A percentile compares a stretch with the other conserved stretches of the same genome.
These are phyloP conservation scores for Axinella damicornis DNA, from an alignment of 37 sponge, comb jelly and placozoan genomes.

Conservation along the genomic window DNA sequence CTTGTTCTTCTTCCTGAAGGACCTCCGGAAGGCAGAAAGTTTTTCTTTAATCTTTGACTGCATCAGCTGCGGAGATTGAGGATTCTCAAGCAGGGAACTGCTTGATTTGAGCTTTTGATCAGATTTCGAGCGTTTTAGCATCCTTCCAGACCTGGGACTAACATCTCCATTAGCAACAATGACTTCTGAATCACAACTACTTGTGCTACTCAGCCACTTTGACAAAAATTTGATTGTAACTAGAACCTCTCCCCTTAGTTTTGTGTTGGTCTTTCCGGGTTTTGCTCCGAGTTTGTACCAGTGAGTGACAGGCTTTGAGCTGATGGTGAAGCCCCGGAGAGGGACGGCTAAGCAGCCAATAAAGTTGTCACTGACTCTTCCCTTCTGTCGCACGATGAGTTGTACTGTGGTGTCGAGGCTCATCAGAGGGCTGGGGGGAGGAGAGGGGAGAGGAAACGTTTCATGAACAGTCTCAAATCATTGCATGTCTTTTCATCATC, in stretches of 20 bases:
- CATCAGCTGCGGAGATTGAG: too few relatives aligned
- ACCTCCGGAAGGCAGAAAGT: neutral
- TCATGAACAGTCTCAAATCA: neutral
- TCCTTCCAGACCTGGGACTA: conserved; percentile 3
- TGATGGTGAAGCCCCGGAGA: conserved; percentile 35
- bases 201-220: conserved; percentile 17
- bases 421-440: conserved; percentile 62
- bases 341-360: conserved; percentile 43
- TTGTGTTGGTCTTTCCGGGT: conserved; percentile 56
- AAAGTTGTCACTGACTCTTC: conserved; percentile 22
- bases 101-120: conserved; percentile 1
- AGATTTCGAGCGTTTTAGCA: conserved; percentile 24
- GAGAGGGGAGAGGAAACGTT: neutral
- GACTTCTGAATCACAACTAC: neutral
- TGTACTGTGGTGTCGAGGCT: conserved; percentile 55
- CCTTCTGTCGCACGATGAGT: conserved; percentile 44
- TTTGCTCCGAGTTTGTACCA: conserved; percentile 63
- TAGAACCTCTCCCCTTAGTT: conserved; percentile 56
- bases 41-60: conserved; percentile 10
- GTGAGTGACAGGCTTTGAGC: conserved; percentile 22
- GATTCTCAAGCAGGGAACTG: neutral
- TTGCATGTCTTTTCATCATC: too few relatives aligned
- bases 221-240: conserved; percentile 49
- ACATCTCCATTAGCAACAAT: neutral
- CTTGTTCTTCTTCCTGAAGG: conserved; percentile 29